Conservation (phyloP, 2,797 vertebrate species). For the Peromyscus attwateri region DNA sequence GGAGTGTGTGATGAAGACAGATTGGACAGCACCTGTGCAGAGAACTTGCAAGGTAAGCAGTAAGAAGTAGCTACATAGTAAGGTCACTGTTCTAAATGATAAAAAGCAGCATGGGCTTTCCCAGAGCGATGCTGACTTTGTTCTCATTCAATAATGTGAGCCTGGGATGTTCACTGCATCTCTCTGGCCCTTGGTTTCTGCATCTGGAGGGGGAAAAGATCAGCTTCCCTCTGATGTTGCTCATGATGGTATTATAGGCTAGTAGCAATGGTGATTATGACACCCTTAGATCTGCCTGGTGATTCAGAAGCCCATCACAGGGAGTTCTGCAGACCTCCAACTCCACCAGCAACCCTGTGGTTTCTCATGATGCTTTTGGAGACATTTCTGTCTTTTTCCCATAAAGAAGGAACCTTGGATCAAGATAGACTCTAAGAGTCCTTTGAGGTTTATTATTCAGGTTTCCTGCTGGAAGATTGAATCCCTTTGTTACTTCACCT, state of each 20-base stretch:
- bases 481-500: neutral
- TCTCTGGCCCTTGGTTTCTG: neutral
- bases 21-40: fast-evolving
- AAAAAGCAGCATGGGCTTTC: neutral
- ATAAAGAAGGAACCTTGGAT: neutral
- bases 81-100: neutral
- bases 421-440: neutral
- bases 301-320: too few species aligned
- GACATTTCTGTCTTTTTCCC: neutral
- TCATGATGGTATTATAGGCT: neutral
- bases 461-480: neutral
- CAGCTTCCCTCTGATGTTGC: neutral
- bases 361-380: neutral
- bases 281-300: neutral
- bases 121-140: neutral
- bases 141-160: neutral
- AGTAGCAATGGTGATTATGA: neutral
- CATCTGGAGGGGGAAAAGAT: neutral
- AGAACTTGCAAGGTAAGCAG: neutral
- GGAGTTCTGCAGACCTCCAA: neutral
- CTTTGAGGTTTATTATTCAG: neutral
- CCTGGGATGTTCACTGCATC: neutral
- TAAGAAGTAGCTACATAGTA: too few species aligned
- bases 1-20: neutral
- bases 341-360: neutral